These are phyloP conservation scores for Eospalax fontanierii DNA, from an alignment of 2,797 vertebrate species.

Conservation along the genomic window DNA sequence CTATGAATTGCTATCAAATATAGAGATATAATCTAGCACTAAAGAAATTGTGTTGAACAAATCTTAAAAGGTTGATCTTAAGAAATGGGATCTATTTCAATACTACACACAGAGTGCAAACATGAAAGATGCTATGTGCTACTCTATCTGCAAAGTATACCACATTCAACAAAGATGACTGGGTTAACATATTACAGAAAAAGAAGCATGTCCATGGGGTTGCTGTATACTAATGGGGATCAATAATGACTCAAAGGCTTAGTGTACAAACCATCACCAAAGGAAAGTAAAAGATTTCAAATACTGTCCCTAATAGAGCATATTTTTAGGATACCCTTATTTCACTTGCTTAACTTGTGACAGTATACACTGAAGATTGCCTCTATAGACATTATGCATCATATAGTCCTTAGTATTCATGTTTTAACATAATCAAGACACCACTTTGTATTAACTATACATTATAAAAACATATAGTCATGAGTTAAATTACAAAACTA, in stretches of 20 bases:
- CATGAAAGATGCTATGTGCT: constrained; percentile 24
- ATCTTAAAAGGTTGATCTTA: not conserved
- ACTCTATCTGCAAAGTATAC: constrained; percentile 6
- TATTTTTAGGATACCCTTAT: not conserved
- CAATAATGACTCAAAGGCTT: not conserved
- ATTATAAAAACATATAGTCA: constrained; percentile 78
- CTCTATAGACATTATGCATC: not conserved
- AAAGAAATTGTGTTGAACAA: not conserved
- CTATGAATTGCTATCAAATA: not conserved
- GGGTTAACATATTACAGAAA: not conserved
- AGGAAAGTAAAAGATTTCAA: constrained; percentile 1
- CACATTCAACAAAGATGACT: not conserved
- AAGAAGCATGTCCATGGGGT: constrained; percentile 13
- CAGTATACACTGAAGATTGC: not conserved
- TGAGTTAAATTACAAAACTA: constrained; percentile 83
- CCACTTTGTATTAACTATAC: constrained; percentile 79
- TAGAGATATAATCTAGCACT: not conserved
- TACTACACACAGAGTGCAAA: not conserved
- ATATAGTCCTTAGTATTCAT: constrained; percentile 18
- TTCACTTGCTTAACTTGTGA: constrained; percentile 34
- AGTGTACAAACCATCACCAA: constrained; percentile 43
- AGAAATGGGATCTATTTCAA: not conserved
- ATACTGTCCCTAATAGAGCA: not conserved
- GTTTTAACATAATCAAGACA: constrained; percentile 74
- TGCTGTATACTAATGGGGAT: not conserved